A percentile compares a stretch with the other conserved stretches of the same genome.
Conservation (phyloP, 1,140 invertebrate species). For the Elymnias hypermnestra region DNA sequence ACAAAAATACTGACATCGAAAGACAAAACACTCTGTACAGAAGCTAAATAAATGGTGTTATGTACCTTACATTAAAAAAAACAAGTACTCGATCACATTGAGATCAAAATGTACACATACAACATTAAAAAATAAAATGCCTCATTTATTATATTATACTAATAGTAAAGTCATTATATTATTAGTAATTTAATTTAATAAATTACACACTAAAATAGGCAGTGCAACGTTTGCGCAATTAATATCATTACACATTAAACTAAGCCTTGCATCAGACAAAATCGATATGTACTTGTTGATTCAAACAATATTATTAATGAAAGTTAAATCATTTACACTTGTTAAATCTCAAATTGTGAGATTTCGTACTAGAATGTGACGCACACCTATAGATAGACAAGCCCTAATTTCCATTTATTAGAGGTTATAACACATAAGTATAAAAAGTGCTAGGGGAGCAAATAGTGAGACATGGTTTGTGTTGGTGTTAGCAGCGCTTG, state of each 20-base stretch:
- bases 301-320: conserved; percentile 21
- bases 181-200: conserved; percentile 27
- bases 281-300: conserved; percentile 62
- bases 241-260: conserved; percentile 31
- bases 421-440: conserved; percentile 8
- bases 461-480: conserved; percentile 15
- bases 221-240: conserved; percentile 64
- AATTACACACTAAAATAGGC: conserved; percentile 57
- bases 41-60: conserved; percentile 73
- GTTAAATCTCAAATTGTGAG: conserved; percentile 7
- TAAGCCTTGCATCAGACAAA: conserved; percentile 52
- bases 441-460: conserved; percentile 18
- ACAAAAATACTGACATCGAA: conserved; percentile 44
- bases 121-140: conserved; percentile 42
- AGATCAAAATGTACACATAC: conserved; percentile 75
- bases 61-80: conserved; percentile 71
- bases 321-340: too few relatives aligned
- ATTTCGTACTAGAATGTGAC: conserved; percentile 9
- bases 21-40: conserved; percentile 64
- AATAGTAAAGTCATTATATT: conserved; percentile 32
- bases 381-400: conserved; percentile 14
- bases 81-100: conserved; percentile 69
- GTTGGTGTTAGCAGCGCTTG: conserved; percentile 31
- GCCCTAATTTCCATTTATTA: conserved; percentile 11
- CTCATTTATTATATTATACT: conserved; percentile 48